Base-by-base conservation (phyloP, 2,888 invertebrate genomes). In the Mimachlamys varia region DNA sequence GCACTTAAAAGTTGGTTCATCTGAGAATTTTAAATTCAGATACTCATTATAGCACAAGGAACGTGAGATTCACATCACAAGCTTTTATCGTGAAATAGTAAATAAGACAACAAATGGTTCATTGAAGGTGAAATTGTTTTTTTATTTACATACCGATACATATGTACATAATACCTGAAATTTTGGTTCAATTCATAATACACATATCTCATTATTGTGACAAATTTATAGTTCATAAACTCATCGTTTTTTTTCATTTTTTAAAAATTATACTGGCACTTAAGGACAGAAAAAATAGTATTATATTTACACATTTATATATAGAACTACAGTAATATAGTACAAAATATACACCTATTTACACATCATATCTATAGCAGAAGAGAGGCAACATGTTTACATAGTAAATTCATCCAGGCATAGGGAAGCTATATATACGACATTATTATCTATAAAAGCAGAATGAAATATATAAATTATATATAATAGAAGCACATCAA, bases 261-360 rank as follows among this genome's bases (percentile, higher is more conserved):
- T 33, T n/a, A 76, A 76, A 76, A 76, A 76, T 76, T 76, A 76
- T 76, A 76, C 76, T 76, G 76, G 76, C 76, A 76, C 76, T 76
- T 76, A 33, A 76, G 76, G 76, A 76, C 76, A 76, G 76, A 76
- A 76, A 76, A 76, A 76, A 76, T 76, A 76, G 76, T 76, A 33
- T 76, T 27, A 76, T 76, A 76, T 76, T 76, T 76, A 76, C 76
- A 76, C 12, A 76, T 76, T 62, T 76, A 76, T 76, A 76, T 76
- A 76, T 13, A 76, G 76, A 76, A 76, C 27, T 76, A 76, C 76
- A 76, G 76, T 33, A 33, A 33, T 76, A 76, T 76, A 76, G 33
- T 76, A 76, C 76, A 76, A 76, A 53, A 76, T 76, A 12, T 76
- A 76, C 76, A 76, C 22, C 76, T 76, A 76, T 76, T 27, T 76